These are phyloP conservation scores for Pagrus major DNA, from an alignment of 2,113 vertebrate genomes.

Conservation along the genomic window DNA sequence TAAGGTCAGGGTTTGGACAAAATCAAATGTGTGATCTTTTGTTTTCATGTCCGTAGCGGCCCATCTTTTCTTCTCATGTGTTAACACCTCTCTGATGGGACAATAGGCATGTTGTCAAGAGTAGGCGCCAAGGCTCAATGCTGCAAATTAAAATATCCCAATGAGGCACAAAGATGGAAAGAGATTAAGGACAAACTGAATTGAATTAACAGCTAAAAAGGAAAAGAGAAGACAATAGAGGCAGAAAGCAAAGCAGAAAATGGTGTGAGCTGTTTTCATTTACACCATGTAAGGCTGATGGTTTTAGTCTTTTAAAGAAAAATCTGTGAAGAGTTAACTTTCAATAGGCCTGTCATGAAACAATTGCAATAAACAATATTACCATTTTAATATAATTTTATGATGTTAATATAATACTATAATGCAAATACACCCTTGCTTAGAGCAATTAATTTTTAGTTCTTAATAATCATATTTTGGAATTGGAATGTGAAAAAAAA, in stretches of 20 bases:
- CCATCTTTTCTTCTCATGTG: neutral
- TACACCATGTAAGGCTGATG: neutral
- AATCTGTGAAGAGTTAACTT: no score
- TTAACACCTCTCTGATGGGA: conserved; percentile 3
- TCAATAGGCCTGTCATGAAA: no score
- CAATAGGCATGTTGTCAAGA: neutral
- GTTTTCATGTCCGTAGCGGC: neutral
- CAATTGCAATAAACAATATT: no score
- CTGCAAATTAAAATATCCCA: neutral
- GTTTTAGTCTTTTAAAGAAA: neutral
- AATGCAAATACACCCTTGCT: no score
- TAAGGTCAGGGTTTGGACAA: neutral
- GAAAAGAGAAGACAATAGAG: neutral
- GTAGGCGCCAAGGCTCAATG: neutral
- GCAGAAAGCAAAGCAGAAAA: neutral
- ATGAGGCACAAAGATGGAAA: neutral
- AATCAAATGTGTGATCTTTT: neutral
- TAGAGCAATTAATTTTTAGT: no score
- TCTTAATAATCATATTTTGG: no score
- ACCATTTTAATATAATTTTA: no score
- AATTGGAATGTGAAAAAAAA: no score
- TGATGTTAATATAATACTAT: no score
- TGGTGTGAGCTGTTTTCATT: neutral
- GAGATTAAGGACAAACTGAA: neutral
- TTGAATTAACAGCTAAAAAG: neutral